Percentiles rank a stretch among this genome's conserved stretches.
Evolutionary conservation across 2,888 invertebrate genomes (phyloP).

Genomic region (Seira musarum): DNA sequence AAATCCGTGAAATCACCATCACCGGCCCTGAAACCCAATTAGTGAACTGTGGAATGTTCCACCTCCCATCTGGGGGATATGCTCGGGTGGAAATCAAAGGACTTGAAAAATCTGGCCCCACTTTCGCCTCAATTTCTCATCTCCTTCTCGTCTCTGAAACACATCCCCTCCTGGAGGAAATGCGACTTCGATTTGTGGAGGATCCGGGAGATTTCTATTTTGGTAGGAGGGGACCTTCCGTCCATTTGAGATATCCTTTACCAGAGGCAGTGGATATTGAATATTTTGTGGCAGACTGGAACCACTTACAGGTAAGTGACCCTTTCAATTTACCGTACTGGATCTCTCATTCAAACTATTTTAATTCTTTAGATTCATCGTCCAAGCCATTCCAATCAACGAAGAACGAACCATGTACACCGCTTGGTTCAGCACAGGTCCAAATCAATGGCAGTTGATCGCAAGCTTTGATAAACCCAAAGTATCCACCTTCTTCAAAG

Average conservation of each 20-base stretch:
- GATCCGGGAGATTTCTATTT: slow-evolving; percentile 63
- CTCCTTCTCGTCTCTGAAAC: slow-evolving; percentile 41
- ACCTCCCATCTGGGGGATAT: slow-evolving; percentile 53
- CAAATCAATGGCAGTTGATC: slow-evolving; percentile 59
- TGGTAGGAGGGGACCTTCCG: slow-evolving; percentile 66
- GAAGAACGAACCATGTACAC: slow-evolving; percentile 60
- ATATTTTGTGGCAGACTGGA: slow-evolving; percentile 67
- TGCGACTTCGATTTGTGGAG: slow-evolving; percentile 28
- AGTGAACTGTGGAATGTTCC: slow-evolving; percentile 60
- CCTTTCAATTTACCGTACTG: too few species aligned
- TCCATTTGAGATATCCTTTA: slow-evolving; percentile 57
- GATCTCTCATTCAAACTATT: too few species aligned
- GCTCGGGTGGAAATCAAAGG: slow-evolving; percentile 63
- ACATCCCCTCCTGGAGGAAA: slow-evolving; percentile 31
- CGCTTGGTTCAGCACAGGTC: slow-evolving; percentile 62
- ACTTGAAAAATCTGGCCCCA: slow-evolving; percentile 42
- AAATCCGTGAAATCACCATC: slow-evolving; percentile 34
- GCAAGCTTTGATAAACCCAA: slow-evolving; percentile 64
- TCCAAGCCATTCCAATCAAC: slow-evolving; percentile 56
- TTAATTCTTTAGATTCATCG: too few species aligned
- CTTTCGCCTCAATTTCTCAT: slow-evolving; percentile 57
- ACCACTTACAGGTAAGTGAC: slow-evolving; percentile 59
- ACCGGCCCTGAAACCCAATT: slow-evolving; percentile 57
- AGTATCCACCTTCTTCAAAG: slow-evolving; percentile 49
- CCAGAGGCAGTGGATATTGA: slow-evolving; percentile 30